Conservation (phyloP, 2,888 invertebrate genomes). For the Cataglyphis rosenhaueri region DNA sequence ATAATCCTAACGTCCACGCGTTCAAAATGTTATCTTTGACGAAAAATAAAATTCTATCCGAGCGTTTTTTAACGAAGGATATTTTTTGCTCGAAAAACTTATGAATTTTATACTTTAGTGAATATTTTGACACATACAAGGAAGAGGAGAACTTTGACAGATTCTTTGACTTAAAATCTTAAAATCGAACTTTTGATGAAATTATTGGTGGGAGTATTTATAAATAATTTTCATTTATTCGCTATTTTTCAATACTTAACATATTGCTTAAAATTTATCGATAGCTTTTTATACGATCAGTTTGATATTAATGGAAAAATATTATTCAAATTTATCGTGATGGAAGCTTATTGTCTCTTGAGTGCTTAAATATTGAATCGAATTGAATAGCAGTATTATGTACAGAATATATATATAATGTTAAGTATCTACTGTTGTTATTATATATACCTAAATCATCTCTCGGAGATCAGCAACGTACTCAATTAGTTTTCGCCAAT, state of each 20-base stretch:
- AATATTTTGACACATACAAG: background rate
- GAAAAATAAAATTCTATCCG: background rate
- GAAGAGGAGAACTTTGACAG: background rate
- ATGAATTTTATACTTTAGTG: background rate
- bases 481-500: background rate
- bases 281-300: background rate
- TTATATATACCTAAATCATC: background rate
- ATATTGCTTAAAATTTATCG: background rate
- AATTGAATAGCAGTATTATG: conserved; percentile 3
- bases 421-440: background rate
- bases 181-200: background rate
- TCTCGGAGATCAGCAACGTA: background rate
- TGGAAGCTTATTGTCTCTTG: background rate
- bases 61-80: background rate
- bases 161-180: background rate
- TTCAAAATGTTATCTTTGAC: background rate
- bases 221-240: background rate
- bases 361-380: background rate
- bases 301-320: background rate
- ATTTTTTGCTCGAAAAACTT: background rate
- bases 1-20: background rate
- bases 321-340: background rate
- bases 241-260: background rate
- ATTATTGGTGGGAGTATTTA: background rate
- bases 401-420: background rate